Evolutionary conservation across 1,140 invertebrate species (phyloP), one percentile per base, ranked within the genome.

Genomic region (Spodoptera litura): DNA sequence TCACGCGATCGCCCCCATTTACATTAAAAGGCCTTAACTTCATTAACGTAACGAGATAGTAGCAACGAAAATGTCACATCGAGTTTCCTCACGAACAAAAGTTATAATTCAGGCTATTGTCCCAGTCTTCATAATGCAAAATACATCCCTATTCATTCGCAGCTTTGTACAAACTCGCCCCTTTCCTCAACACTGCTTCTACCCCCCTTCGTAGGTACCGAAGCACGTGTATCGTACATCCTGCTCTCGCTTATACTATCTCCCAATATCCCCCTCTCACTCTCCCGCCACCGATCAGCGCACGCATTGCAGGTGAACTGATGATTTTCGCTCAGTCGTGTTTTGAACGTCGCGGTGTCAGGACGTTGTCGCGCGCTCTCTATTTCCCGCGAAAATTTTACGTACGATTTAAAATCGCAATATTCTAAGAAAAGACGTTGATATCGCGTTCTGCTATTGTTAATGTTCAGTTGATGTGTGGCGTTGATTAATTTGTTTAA

Each of bases 281-380:
- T 88, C 83, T 9, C n/a, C 38, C 86, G 72, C 78, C 83, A 85
- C 83, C 87, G 87, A 89, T 87, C 89, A 92, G 90, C 92, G 91
- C 91, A 93, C 92, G 92, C 91, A 93, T 89, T 93, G 92, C 92
- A 93, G 92, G 92, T 93, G 90, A 89, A 90, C 86, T 77, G 62
- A 55, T 55, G 52, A 58, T 49, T 55, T 56, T 71, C 78, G 86
- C 84, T 92, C 84, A 93, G 92, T 93, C 89, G 87, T 81, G 85
- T 85, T 83, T 76, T 78, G 79, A 84, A 79, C 74, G 79, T 75
- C 81, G 78, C 81, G 89, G 88, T 84, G 87, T 89, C 80, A 84
- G 86, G 78, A 86, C 87, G 90, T 76, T 82, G 85, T 80, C 27
- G 15, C 55, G 70, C 72, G 49, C 59, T 35, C 20, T 44, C 25